Percentiles rank a stretch among this genome's conserved stretches.
These are phyloP conservation scores for Morus bassanus DNA, from an alignment of 2,797 vertebrate species.

Conservation along the genomic window DNA sequence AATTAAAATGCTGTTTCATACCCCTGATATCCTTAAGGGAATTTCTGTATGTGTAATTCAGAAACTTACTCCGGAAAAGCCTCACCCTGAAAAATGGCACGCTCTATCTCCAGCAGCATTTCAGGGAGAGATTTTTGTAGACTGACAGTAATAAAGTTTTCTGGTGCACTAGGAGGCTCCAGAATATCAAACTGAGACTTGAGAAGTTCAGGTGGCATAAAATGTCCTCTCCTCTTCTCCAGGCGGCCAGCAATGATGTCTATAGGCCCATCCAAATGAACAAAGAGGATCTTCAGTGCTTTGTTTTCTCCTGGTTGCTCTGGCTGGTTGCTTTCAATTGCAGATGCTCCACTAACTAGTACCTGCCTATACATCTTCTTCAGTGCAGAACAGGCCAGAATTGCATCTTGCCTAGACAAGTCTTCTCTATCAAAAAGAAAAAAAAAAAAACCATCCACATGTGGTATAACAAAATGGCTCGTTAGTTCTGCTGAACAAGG, in stretches of 20 bases:
- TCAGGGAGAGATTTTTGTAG: conserved; percentile 76
- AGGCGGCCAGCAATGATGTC: conserved; percentile 80
- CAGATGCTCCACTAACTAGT: conserved; percentile 74
- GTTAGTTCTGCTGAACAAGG: not conserved
- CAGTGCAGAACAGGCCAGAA: conserved; percentile 90
- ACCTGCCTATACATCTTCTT: conserved; percentile 83
- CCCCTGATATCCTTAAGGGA: not conserved
- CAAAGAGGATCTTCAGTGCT: conserved; percentile 76
- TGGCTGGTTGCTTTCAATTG: not conserved
- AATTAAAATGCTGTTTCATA: not conserved
- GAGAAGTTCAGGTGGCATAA: conserved; percentile 84
- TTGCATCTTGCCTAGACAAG: conserved; percentile 64
- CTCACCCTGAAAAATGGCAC: not conserved
- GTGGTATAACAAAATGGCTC: not conserved
- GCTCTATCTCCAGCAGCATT: conserved; percentile 72
- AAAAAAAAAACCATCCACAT: not conserved
- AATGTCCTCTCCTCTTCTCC: conserved; percentile 81
- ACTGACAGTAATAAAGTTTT: conserved; percentile 81
- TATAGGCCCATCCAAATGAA: conserved; percentile 81
- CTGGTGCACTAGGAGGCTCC: conserved; percentile 81
- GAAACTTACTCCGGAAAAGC: not conserved
- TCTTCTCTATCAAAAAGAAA: conserved; percentile 66
- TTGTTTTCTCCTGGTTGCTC: not conserved
- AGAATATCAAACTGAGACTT: conserved; percentile 86
- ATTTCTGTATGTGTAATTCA: not conserved